phyloP scores from a whole-genome alignment of 2,888 invertebrate species.

The Eumerus sabulonum region DNA sequence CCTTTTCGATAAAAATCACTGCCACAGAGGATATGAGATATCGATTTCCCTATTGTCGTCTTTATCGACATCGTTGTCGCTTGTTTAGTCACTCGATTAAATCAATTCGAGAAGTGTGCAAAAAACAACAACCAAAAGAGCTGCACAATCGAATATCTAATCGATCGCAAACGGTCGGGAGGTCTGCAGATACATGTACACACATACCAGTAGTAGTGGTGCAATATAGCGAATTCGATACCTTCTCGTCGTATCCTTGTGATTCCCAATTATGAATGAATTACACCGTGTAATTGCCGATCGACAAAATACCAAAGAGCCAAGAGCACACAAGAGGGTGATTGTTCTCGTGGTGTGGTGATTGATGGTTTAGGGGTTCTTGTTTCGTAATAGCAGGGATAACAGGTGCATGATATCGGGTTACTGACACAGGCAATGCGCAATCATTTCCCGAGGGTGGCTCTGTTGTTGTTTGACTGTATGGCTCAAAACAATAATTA shows the following conservation, averaged over 20 bases:
- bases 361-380: conserved; percentile 66
- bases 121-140: conserved; percentile 28
- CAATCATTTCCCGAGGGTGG: conserved; percentile 63
- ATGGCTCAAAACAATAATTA: conserved; percentile 65
- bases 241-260: conserved; percentile 73
- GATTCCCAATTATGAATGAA: conserved; percentile 67
- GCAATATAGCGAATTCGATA: conserved; percentile 72
- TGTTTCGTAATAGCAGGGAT: conserved; percentile 66
- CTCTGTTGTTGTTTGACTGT: conserved; percentile 56
- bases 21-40: conserved; percentile 63
- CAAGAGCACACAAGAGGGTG: not conserved
- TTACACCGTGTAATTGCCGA: conserved; percentile 66
- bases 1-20: conserved; percentile 74
- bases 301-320: conserved; percentile 23
- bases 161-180: conserved; percentile 63
- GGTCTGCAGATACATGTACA: no score
- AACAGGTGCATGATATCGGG: conserved; percentile 67
- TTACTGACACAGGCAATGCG: conserved; percentile 53
- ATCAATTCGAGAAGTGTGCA: conserved; percentile 57
- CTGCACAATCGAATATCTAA: conserved; percentile 52
- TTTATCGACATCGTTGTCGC: conserved; percentile 63
- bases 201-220: not conserved
- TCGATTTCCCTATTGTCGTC: conserved; percentile 72
- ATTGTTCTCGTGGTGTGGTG: conserved; percentile 39
- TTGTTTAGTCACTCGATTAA: conserved; percentile 69